phyloP scores from a whole-genome alignment of 2,888 invertebrate genomes.

The Catocala fraxini region DNA sequence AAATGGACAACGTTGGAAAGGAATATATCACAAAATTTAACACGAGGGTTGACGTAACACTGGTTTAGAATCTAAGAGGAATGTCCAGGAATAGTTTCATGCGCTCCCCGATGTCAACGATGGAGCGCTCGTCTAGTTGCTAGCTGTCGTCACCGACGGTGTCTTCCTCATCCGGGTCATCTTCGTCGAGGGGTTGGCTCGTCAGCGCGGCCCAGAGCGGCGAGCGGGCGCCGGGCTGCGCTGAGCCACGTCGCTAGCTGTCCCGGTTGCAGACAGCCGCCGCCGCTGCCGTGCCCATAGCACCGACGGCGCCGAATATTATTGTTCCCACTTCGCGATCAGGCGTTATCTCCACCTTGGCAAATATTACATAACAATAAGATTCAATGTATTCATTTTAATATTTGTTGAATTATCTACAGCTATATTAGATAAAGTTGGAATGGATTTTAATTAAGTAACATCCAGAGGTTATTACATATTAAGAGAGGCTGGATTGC shows the following conservation, averaged over 20 bases:
- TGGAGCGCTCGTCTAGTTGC: conserved; percentile 86
- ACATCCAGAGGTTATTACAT: conserved; percentile 3
- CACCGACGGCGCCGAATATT: conserved; percentile 63
- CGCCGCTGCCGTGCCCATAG: conserved; percentile 77
- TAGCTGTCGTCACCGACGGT: conserved; percentile 81
- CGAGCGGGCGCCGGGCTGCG: conserved; percentile 85
- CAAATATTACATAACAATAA: conserved; percentile 5
- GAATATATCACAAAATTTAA: conserved; percentile 4
- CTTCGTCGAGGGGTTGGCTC: conserved; percentile 88
- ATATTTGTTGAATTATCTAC: neutral
- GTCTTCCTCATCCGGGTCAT: conserved; percentile 66
- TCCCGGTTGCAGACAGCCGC: conserved; percentile 79
- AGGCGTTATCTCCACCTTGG: conserved; percentile 83
- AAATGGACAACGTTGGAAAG: neutral
- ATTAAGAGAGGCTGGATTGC: conserved; percentile 8
- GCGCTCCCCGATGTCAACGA: conserved; percentile 86
- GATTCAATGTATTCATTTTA: neutral
- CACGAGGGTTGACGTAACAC: conserved; percentile 17
- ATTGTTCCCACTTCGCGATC: conserved; percentile 83
- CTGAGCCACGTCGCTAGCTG: conserved; percentile 88
- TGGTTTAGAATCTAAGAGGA: conserved; percentile 85
- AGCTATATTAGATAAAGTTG: neutral
- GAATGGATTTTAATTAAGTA: conserved; percentile 8
- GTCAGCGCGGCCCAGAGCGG: conserved; percentile 95
- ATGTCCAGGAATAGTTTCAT: conserved; percentile 88